Conservation (phyloP, 2,797 vertebrate species). For the Melopsittacus undulatus region DNA sequence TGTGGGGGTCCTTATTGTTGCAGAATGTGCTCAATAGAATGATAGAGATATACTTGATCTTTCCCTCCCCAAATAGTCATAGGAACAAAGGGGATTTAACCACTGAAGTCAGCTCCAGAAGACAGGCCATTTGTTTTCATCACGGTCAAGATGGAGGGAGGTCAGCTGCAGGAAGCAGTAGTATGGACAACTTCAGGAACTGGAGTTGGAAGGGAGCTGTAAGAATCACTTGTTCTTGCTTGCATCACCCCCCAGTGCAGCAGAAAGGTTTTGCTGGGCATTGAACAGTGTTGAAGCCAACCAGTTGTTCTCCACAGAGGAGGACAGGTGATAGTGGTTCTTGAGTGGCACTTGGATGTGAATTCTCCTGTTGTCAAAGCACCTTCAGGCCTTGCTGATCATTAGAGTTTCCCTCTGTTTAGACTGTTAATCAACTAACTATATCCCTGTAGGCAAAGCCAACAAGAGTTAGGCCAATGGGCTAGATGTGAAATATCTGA, state of each 20-base stretch:
- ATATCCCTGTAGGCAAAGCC: neutral
- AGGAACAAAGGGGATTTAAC: neutral
- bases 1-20: neutral
- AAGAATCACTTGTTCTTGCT: neutral
- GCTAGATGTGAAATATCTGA: neutral
- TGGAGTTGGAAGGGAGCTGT: neutral
- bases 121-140: neutral
- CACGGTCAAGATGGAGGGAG: neutral
- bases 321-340: neutral
- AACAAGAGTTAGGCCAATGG: neutral
- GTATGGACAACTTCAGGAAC: neutral
- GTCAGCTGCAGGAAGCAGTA: neutral
- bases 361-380: neutral
- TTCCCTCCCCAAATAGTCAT: neutral
- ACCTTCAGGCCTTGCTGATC: neutral
- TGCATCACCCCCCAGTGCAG: neutral
- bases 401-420: neutral
- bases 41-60: neutral
- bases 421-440: neutral
- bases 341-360: rapidly evolving
- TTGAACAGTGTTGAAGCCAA: neutral
- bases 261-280: neutral
- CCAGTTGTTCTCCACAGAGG: neutral
- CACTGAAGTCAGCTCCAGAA: neutral
- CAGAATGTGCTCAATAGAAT: neutral